These are phyloP conservation scores for Clarias macrocephalus DNA, from an alignment of 2,113 vertebrate genomes.

Conservation along the genomic window DNA sequence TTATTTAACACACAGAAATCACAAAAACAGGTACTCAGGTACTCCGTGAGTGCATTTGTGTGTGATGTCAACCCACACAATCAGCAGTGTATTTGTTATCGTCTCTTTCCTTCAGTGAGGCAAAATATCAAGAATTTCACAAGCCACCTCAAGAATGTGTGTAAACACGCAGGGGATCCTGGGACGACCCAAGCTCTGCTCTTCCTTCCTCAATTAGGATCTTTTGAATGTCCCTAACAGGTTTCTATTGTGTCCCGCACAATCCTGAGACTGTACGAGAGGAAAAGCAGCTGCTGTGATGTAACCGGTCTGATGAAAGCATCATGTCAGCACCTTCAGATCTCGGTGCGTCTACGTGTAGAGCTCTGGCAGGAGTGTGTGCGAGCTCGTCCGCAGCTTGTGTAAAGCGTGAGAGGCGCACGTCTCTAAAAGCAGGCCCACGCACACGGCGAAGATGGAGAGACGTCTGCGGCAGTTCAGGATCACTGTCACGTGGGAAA, in stretches of 20 bases:
- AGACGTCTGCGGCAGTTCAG: constrained; percentile 82
- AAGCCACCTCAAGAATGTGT: constrained; percentile 55
- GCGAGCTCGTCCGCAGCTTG: constrained; percentile 69
- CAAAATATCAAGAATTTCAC: constrained; percentile 43
- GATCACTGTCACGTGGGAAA: constrained; percentile 76
- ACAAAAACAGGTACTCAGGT: no score
- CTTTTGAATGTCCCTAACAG: not conserved
- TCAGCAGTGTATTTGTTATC: not conserved
- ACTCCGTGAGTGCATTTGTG: not conserved
- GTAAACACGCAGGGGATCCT: constrained; percentile 46
- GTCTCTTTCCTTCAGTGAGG: not conserved
- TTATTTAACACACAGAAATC: not conserved
- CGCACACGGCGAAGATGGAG: constrained; percentile 76
- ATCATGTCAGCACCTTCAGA: not conserved
- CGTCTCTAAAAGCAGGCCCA: constrained; percentile 83
- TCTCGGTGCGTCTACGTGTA: not conserved
- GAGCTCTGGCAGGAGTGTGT: constrained; percentile 50
- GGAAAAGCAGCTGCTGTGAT: not conserved
- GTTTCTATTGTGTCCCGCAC: not conserved
- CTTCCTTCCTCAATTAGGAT: not conserved
- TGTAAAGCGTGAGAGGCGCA: constrained; percentile 71
- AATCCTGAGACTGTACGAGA: not conserved
- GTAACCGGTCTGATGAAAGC: not conserved
- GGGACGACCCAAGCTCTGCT: constrained; percentile 20
- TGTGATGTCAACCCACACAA: not conserved